Base-by-base conservation (phyloP, 2,888 invertebrate genomes). In the Aspidiotus rigidus region DNA sequence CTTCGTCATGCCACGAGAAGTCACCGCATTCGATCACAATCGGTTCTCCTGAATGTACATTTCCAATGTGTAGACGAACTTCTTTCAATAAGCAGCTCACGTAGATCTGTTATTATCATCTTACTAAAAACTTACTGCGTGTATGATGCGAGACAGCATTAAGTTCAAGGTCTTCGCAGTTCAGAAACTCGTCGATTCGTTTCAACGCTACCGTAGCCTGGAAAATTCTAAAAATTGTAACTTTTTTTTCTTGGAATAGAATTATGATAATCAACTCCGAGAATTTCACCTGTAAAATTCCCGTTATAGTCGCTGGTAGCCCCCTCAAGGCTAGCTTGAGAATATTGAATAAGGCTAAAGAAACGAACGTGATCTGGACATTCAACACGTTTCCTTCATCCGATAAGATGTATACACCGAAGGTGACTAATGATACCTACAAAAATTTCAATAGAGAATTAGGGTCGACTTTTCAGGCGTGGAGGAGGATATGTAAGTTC, bases 301-400 rank as follows among this genome's bases (percentile, higher is more conserved):
- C 90, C 77, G 89, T 87, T 79, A 96, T 90, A 84, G 95, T 88
- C 88, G 93, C 93, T 77, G 96, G 95, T 81, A 95, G 86, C 89
- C 96, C 90, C 78, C 92, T 90, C 80, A 98, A 85, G 76, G 97
- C 96, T 79, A 95, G 92, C 79, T 96, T 86, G 76, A 98, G 86
- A 76, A 97, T 93, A 84, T 97, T 96, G 86, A 98, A 95, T 79
- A 97, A 87, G 79, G 96, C 92, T 77, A 98, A 84, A 76, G 96
- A 91, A 76, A 96, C 95, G 83, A 98, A 98, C 77, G 96, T 96
- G 79, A 86, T 92, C 80, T 86, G 83, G 76, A 94, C 88, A 80
- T 92, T 88, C 79, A 96, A 84, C 74, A 88, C 84, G 80, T 94
- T 86, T 70, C 84, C 85, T 77, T 88, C 86, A 80, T 90, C 90